phyloP scores from a whole-genome alignment of 2,113 vertebrate genomes.

The Anguilla rostrata region DNA sequence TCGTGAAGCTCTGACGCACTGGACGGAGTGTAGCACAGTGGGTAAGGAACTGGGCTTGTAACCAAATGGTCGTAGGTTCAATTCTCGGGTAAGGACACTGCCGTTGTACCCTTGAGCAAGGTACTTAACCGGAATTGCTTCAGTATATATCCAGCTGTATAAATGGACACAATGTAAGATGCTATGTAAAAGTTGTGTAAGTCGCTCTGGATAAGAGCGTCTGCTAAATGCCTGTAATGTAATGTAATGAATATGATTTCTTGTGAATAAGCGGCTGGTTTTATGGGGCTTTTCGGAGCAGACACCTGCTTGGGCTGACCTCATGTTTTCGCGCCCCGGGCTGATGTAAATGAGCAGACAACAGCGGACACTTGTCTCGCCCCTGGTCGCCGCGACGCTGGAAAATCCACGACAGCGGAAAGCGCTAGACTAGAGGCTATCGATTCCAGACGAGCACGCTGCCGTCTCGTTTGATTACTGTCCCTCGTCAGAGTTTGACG shows the following conservation, averaged over 20 bases:
- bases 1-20: not conserved
- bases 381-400: not conserved
- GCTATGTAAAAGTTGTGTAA: too few relatives aligned
- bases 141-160: too few relatives aligned
- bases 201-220: too few relatives aligned
- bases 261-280: not conserved
- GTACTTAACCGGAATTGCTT: too few relatives aligned
- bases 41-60: too few relatives aligned
- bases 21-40: too few relatives aligned
- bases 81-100: too few relatives aligned
- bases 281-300: not conserved
- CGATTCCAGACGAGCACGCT: not conserved
- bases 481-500: not conserved
- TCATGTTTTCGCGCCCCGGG: not conserved
- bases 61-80: too few relatives aligned
- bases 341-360: slow-evolving; percentile 26
- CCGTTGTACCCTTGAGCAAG: too few relatives aligned
- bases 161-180: too few relatives aligned
- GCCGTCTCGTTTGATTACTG: slow-evolving; percentile 15
- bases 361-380: slow-evolving; percentile 6
- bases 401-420: slow-evolving; percentile 21
- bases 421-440: not conserved
- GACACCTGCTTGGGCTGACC: slow-evolving; percentile 21
- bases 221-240: too few relatives aligned
- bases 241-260: not conserved